These are phyloP conservation scores for Pluvianellus socialis DNA, from an alignment of 2,113 vertebrate species.

Conservation along the genomic window DNA sequence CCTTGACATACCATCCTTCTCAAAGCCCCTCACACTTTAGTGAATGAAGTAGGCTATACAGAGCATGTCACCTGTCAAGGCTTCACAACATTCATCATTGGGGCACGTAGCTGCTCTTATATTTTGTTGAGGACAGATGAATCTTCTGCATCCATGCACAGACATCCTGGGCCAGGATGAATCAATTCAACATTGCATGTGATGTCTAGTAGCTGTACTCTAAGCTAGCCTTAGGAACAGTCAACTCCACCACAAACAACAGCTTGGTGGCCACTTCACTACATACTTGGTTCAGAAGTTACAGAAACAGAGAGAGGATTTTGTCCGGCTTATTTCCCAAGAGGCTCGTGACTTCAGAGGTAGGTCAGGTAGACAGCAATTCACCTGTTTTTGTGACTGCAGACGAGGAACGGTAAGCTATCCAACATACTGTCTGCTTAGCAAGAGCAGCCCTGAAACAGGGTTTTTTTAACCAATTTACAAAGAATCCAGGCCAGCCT, in stretches of 20 bases:
- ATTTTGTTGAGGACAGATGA: not conserved
- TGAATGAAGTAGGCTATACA: not conserved
- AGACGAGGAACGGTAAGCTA: not conserved
- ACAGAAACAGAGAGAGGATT: not conserved
- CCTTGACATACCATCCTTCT: accelerated
- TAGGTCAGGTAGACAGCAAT: not conserved
- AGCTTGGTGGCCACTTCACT: not conserved
- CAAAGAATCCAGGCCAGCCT: not conserved
- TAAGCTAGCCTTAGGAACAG: not conserved
- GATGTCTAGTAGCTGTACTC: not conserved
- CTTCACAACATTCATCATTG: not conserved
- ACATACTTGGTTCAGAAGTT: not conserved
- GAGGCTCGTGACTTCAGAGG: not conserved
- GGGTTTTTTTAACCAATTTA: not conserved
- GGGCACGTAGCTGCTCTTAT: not conserved
- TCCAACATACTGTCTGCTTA: not conserved
- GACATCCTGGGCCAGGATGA: not conserved
- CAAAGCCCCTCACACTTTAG: accelerated
- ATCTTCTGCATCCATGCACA: not conserved
- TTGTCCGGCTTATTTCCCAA: not conserved
- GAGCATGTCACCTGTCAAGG: not conserved
- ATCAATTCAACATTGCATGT: accelerated
- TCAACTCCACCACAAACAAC: not conserved
- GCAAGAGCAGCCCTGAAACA: not conserved
- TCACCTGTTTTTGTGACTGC: not conserved